phyloP scores from a whole-genome alignment of 2,888 invertebrate species.

The Dioctria rufipes region DNA sequence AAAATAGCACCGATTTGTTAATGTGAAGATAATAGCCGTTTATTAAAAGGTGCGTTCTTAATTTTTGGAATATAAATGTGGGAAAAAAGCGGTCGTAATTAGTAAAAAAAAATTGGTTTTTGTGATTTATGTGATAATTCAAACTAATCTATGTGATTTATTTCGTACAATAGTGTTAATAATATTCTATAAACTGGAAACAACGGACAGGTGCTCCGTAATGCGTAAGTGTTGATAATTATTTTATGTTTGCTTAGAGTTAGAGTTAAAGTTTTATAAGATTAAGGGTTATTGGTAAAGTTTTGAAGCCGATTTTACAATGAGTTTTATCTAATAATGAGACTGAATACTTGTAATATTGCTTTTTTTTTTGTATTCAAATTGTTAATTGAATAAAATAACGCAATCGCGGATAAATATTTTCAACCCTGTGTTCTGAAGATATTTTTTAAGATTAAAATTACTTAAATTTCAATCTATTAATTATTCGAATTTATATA shows the following conservation, averaged over 20 bases:
- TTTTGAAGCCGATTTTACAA: no score
- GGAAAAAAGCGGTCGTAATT: constrained; percentile 33
- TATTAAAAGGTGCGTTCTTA: constrained; percentile 34
- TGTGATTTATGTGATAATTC: constrained; percentile 41
- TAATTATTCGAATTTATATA: no score
- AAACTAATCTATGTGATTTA: constrained; percentile 6
- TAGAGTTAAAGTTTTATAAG: no score
- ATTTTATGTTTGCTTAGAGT: background rate
- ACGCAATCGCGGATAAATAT: no score
- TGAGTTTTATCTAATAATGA: no score
- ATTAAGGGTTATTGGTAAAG: no score
- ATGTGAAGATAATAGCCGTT: constrained; percentile 42
- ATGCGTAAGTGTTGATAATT: constrained; percentile 18
- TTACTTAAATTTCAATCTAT: no score
- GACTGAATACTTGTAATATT: no score
- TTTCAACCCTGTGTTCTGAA: no score
- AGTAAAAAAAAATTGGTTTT: constrained; percentile 17
- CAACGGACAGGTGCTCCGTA: background rate
- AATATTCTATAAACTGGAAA: background rate
- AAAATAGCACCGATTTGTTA: constrained; percentile 48
- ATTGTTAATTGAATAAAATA: no score
- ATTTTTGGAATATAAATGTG: constrained; percentile 25
- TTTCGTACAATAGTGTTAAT: constrained; percentile 12
- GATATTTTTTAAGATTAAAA: no score
- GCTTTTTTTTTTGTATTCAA: no score